Evolutionary conservation across 2,113 vertebrate species (phyloP).

Genomic region (Sialia sialis): DNA sequence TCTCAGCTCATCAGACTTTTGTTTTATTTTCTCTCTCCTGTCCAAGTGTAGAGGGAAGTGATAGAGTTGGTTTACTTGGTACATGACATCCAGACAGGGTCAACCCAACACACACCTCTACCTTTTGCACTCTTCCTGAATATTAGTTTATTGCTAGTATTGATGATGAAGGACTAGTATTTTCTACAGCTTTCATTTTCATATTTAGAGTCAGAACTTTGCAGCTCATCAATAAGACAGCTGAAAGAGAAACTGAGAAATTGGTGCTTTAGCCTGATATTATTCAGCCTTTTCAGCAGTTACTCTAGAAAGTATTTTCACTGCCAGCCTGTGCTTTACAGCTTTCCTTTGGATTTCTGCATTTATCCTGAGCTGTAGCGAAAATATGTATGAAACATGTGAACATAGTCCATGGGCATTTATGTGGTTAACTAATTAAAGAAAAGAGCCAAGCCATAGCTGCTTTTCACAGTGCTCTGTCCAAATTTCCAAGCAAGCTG

Average conservation of each 20-base stretch:
- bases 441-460: not conserved
- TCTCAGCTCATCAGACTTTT: not conserved
- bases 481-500: not conserved
- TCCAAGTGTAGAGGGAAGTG: not conserved
- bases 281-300: not conserved
- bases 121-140: not conserved
- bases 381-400: not conserved
- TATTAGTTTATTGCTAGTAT: not conserved
- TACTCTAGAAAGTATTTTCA: not conserved
- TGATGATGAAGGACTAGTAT: not conserved
- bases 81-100: not conserved
- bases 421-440: not conserved
- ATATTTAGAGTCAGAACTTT: not conserved
- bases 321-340: not conserved
- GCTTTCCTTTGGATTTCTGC: not conserved
- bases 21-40: not conserved
- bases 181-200: not conserved
- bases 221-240: not conserved
- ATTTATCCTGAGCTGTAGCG: not conserved
- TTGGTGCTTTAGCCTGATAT: not conserved
- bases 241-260: not conserved
- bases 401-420: not conserved
- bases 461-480: not conserved
- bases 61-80: not conserved
- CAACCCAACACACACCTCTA: not conserved